Base-by-base conservation (phyloP, 2,113 vertebrate genomes). In the Monarcha castaneiventris region DNA sequence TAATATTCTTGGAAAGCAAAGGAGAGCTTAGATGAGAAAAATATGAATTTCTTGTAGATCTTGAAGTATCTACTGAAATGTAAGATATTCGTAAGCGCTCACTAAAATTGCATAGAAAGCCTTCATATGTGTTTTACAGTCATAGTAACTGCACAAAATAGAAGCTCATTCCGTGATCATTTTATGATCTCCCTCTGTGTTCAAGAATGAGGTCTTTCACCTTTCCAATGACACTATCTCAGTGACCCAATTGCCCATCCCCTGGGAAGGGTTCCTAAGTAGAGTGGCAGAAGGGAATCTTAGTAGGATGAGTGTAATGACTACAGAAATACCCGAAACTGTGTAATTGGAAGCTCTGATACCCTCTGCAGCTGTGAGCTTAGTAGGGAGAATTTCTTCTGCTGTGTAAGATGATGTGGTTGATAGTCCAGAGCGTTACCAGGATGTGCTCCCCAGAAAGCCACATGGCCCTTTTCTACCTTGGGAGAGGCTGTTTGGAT, bases 21-120 rank as follows among this genome's bases (percentile, higher is more conserved):
- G 33, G 63, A 84, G 37, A 81, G 54, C 61, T 91, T 89, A 76
- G 61, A 86, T 93, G 66, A 79, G 81, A 95, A 90, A 95, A 96
- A 78, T 67, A 61, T 0, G 0, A 74, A 89, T 91, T 90, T 93
- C 37, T 85, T 51, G 35, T 54, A 73, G 66, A 58, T 85, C 51
- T 49, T 93, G 52, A 88, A 61, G 26, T 80, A 75, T 71, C 68
- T 93, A 37, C 46, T 79, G 61, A 86, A 90, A 93, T 63, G 17
- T 52, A 74, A 62, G 32, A 37, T 79, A 93, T 61, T 80, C 4
- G 3, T 77, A 72, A 84, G 75, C 52, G 41, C 26, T 83, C 26
- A 43, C 13, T 77, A 29, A 83, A 80, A 39, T 46, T 81, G 39
- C 35, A 21, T 3, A 64, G 58, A 69, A 95, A 84, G 35, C 30